These are phyloP conservation scores for Synanthedon vespiformis DNA, from an alignment of 2,888 invertebrate species.

Conservation along the genomic window DNA sequence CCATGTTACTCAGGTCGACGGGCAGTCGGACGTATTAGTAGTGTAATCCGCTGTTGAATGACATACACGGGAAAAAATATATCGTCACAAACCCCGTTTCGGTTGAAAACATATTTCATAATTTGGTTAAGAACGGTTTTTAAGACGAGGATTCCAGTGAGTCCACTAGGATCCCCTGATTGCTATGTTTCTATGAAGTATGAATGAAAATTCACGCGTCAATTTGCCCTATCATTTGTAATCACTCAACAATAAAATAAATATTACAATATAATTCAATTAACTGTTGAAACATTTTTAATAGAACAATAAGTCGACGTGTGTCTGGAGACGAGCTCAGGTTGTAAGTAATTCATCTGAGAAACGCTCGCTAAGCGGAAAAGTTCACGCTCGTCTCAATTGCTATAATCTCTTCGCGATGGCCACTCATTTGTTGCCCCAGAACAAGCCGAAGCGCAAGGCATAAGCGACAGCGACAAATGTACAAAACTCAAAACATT, in stretches of 20 bases:
- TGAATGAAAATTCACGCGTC: too few species aligned
- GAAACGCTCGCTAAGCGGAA: slow-evolving; percentile 23
- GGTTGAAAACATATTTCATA: neutral
- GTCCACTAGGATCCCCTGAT: too few species aligned
- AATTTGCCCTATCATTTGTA: too few species aligned
- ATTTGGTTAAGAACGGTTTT: too few species aligned
- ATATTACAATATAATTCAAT: too few species aligned
- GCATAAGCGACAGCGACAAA: slow-evolving; percentile 4
- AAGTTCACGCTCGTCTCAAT: slow-evolving; percentile 43
- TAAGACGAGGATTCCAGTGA: too few species aligned
- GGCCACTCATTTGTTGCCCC: slow-evolving; percentile 58
- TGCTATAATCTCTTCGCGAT: slow-evolving; percentile 56
- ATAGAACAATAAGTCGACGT: too few species aligned
- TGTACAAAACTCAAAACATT: too few species aligned
- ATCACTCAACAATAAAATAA: too few species aligned
- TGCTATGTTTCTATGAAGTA: too few species aligned
- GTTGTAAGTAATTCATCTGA: slow-evolving; percentile 3
- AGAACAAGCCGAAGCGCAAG: slow-evolving; percentile 1
- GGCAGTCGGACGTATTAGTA: slow-evolving; percentile 43
- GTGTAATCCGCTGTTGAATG: slow-evolving; percentile 12
- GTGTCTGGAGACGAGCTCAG: too few species aligned
- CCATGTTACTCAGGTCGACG: slow-evolving; percentile 18
- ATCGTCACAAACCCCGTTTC: neutral
- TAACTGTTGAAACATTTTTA: too few species aligned
- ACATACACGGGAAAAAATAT: neutral